Conservation (phyloP, 2,113 vertebrate genomes). For the Galeopterus variegatus region DNA sequence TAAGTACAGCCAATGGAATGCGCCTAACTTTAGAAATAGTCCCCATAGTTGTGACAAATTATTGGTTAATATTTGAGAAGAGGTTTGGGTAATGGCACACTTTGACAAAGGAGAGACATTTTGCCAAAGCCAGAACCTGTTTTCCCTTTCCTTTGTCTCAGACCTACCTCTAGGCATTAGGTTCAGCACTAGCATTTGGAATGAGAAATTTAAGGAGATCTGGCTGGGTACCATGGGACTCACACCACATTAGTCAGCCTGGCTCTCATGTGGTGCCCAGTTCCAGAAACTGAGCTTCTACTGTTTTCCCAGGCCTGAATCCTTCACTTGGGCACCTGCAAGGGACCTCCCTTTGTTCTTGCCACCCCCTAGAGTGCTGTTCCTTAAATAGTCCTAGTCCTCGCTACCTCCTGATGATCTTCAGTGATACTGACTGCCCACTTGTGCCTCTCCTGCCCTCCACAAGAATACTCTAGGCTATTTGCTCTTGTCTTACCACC, state of each 20-base stretch:
- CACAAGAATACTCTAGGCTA: neutral
- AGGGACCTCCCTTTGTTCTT: neutral
- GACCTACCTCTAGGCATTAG: neutral
- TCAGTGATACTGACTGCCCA: neutral
- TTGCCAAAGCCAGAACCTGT: neutral
- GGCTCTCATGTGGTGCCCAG: neutral
- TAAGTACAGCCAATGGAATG: neutral
- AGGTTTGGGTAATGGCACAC: neutral
- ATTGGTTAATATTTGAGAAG: neutral
- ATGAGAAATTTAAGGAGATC: neutral
- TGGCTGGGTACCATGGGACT: neutral
- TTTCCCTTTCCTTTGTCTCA: neutral
- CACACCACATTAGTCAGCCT: neutral
- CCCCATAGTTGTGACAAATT: neutral
- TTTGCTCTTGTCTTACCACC: neutral
- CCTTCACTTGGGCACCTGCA: neutral
- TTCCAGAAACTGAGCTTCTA: neutral
- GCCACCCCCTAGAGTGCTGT: too few relatives aligned
- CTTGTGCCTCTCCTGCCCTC: neutral
- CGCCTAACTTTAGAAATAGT: neutral
- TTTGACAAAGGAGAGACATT: neutral
- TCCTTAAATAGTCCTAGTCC: neutral
- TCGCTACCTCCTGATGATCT: neutral
- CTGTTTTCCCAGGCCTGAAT: neutral
- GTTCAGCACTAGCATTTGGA: neutral